Conservation (phyloP, 2,797 vertebrate species). For the Vespertilio murinus region DNA sequence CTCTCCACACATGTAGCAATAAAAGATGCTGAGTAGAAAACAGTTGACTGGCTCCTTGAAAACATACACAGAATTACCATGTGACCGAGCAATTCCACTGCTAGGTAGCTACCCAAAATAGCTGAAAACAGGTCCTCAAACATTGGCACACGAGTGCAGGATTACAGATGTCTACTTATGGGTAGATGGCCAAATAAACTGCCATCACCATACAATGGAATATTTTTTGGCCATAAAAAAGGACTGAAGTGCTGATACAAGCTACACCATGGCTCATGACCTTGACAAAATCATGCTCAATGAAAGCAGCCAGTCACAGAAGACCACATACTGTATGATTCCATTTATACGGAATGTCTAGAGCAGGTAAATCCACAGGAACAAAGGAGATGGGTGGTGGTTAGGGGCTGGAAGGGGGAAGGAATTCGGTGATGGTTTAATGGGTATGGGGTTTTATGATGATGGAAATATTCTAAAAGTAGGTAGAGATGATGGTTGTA, state of each 20-base stretch:
- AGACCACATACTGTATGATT: not conserved
- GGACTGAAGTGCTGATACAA: no score
- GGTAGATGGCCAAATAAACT: not conserved
- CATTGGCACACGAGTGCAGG: not conserved
- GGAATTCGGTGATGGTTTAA: not conserved
- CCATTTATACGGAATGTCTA: not conserved
- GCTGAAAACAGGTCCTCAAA: not conserved
- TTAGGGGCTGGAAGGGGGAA: not conserved
- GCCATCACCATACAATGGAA: not conserved
- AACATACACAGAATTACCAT: not conserved
- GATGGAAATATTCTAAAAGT: not conserved
- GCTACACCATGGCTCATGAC: not conserved
- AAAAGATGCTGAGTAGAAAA: not conserved
- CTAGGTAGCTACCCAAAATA: not conserved
- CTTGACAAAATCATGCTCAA: not conserved
- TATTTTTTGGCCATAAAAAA: not conserved
- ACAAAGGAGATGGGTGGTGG: not conserved
- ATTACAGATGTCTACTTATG: not conserved
- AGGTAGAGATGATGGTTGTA: not conserved
- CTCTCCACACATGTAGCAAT: not conserved
- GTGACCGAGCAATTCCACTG: not conserved
- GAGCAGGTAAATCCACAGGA: not conserved
- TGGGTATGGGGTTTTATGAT: not conserved
- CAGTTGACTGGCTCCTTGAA: not conserved
- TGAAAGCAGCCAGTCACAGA: not conserved